Conservation (phyloP, 1,140 invertebrate species). For the Aradophagus sp. region DNA sequence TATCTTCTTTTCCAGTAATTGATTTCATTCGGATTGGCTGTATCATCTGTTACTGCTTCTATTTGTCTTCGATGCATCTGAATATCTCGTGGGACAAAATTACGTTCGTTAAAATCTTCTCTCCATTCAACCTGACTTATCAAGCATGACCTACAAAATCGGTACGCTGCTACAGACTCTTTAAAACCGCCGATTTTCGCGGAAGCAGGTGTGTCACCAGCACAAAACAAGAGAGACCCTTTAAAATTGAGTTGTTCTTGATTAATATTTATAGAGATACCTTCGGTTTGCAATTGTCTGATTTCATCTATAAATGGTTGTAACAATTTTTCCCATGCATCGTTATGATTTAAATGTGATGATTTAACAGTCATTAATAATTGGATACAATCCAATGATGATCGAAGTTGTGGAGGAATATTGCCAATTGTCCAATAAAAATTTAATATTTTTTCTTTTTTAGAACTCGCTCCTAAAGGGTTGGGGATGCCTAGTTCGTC, state of each 20-base stretch:
- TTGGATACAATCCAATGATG: not conserved
- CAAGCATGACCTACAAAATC: no score
- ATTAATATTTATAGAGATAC: not conserved
- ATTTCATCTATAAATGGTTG: not conserved
- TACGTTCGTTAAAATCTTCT: no score
- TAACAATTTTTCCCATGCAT: not conserved
- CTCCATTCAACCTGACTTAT: no score
- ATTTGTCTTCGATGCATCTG: no score
- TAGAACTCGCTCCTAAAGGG: not conserved
- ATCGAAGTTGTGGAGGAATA: not conserved
- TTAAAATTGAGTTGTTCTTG: not conserved
- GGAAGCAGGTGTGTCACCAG: not conserved
- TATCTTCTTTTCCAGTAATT: no score
- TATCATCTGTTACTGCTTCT: no score
- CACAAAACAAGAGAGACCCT: not conserved
- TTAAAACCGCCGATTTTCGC: no score
- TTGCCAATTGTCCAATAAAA: slow-evolving; percentile 2
- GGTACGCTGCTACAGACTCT: no score
- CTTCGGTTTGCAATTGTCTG: not conserved
- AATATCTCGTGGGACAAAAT: no score
- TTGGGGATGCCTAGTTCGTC: not conserved
- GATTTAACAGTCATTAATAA: no score
- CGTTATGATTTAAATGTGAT: no score
- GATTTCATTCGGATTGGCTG: no score
- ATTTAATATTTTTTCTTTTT: not conserved